Base-by-base conservation (phyloP, 2,797 vertebrate genomes). In the Melanitta fusca region DNA sequence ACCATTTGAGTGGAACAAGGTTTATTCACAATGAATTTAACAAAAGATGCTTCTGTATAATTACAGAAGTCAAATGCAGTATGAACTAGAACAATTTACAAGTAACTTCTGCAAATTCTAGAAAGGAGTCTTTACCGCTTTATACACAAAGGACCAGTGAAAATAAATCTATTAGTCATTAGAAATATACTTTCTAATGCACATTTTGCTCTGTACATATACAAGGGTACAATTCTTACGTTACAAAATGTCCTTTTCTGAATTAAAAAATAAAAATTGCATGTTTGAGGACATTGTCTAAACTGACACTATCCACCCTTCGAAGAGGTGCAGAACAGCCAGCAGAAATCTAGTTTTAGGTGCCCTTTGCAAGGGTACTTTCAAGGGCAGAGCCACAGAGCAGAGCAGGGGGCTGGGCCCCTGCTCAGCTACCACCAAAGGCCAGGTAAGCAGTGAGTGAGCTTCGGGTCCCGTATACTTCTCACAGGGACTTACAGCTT, bases 11-110 rank as follows among this genome's bases (percentile, higher is more conserved):
- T 36, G 69, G 25, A 94, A 88, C 74, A 64, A 74, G 93, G 86
- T 78, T 75, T 89, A 93, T 38, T 88, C 91, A 81, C 57, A 74
- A 80, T 0, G 0, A 72, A 49, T 91, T 80, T 58, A 89, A 96
- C 94, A 97, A 96, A 85, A 70, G 69, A 60, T 56, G 41, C 57
- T 80, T 97, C 89, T 97, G 62, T 73, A 25, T 47, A 45, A 83
- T 41, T 74, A 92, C 69, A 86, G 47, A 87, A 95, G 88, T 77
- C 45, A 57, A 85, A 60, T 25, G 21, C 7, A 3, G 78, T 91
- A 77, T 85, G 51, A 93, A 89, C 57, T 57, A 25, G 28, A 89
- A 77, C 24, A 60, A 85, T 21, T 88, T 43, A 53, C 30, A 88
- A 94, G 22, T 34, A 87, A 71, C n/a, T 78, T 49, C 74, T 70